Percentiles rank a stretch among this genome's conserved stretches.
phyloP scores from a whole-genome alignment of 2,797 vertebrate species.

The Spea hammondii region DNA sequence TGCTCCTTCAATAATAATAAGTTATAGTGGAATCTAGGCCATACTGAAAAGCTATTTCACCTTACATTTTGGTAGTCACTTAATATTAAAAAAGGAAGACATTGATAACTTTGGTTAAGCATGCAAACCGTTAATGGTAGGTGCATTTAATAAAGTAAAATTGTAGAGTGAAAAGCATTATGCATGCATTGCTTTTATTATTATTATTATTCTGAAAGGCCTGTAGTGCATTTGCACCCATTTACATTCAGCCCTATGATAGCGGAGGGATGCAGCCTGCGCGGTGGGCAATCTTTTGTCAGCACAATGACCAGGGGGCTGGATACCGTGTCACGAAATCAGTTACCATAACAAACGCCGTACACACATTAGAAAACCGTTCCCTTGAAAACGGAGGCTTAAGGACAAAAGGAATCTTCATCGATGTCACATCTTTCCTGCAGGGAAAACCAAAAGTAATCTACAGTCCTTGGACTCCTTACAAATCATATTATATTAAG shows the following conservation, averaged over 20 bases:
- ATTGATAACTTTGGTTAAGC: too few species aligned
- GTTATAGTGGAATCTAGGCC: too few species aligned
- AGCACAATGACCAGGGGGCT: background rate
- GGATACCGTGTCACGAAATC: background rate
- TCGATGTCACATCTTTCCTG: background rate
- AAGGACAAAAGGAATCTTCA: conserved; percentile 4
- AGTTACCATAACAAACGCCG: background rate
- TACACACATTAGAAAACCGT: background rate
- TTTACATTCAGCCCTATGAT: background rate
- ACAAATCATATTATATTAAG: background rate
- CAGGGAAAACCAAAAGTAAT: background rate
- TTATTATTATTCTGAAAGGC: too few species aligned
- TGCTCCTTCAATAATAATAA: too few species aligned
- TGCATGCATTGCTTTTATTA: too few species aligned
- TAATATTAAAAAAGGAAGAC: too few species aligned
- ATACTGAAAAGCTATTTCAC: too few species aligned
- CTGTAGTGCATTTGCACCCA: too few species aligned
- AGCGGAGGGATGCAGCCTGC: background rate
- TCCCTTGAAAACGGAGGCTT: conserved; percentile 2
- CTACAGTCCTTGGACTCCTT: background rate
- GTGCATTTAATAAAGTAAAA: too few species aligned
- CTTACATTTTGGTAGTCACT: too few species aligned
- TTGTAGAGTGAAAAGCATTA: too few species aligned
- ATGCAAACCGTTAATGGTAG: too few species aligned
- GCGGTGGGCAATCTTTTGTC: background rate